Evolutionary conservation across 2,888 invertebrate genomes (phyloP).

Genomic region (Cryptus viduatorius): DNA sequence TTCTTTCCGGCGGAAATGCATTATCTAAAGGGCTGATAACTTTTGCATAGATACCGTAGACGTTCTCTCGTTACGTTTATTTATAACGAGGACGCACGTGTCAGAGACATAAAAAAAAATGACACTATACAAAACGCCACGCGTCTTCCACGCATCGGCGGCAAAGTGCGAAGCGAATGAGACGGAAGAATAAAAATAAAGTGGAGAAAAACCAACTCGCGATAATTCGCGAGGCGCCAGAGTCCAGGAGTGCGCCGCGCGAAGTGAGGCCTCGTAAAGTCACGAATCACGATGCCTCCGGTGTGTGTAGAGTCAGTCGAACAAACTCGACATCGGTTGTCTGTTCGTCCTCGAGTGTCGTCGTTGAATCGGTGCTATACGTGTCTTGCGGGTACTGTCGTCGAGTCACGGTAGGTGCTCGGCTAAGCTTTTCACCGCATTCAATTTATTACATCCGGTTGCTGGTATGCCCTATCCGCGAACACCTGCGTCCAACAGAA

Average conservation of each 20-base stretch:
- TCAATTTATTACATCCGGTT: slow-evolving; percentile 79
- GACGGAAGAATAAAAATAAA: slow-evolving; percentile 14
- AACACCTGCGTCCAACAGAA: slow-evolving; percentile 73
- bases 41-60: neutral
- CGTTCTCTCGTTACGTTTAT: neutral
- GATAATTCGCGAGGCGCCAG: slow-evolving; percentile 67
- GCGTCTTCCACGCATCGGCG: slow-evolving; percentile 30
- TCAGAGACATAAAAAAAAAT: slow-evolving; percentile 25
- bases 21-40: too few relatives aligned
- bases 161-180: neutral
- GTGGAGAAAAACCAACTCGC: neutral
- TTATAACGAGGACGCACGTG: slow-evolving; percentile 34
- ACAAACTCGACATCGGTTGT: slow-evolving; percentile 44
- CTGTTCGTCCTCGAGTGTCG: slow-evolving; percentile 34
- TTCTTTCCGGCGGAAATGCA: too few relatives aligned
- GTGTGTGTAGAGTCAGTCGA: slow-evolving; percentile 35
- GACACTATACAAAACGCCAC: slow-evolving; percentile 29
- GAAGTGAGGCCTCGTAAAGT: slow-evolving; percentile 69
- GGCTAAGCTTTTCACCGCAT: slow-evolving; percentile 75
- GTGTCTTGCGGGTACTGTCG: slow-evolving; percentile 71
- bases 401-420: slow-evolving; percentile 75
- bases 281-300: slow-evolving; percentile 70
- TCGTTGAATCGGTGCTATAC: slow-evolving; percentile 48
- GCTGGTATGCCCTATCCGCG: slow-evolving; percentile 65
- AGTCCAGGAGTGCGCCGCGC: neutral